These are phyloP conservation scores for Drosophila kohkoa DNA, from an alignment of 1,140 invertebrate genomes.

Conservation along the genomic window DNA sequence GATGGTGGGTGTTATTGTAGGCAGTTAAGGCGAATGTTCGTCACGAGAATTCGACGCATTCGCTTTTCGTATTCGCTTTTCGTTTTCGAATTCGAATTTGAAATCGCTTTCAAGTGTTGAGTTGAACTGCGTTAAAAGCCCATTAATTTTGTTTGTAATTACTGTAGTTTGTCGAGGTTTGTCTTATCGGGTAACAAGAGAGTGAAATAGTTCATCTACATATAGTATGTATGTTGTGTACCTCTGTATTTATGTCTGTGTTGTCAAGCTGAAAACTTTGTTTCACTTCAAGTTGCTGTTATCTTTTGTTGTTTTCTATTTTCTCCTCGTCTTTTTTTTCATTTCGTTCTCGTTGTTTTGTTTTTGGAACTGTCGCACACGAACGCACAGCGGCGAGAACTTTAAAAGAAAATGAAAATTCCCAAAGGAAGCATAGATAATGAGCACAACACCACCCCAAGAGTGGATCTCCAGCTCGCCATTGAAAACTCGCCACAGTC, in stretches of 20 bases:
- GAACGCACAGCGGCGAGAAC: conserved; percentile 72
- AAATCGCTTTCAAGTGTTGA: background rate
- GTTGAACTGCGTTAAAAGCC: conserved; percentile 53
- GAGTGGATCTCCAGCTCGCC: conserved; percentile 10
- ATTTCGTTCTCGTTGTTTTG: background rate
- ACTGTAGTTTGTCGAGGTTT: conserved; percentile 41
- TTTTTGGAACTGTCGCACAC: conserved; percentile 71
- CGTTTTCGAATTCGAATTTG: conserved; percentile 1
- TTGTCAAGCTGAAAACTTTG: background rate
- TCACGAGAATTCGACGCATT: conserved; percentile 54
- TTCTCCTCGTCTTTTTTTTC: background rate
- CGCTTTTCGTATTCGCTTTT: conserved; percentile 9
- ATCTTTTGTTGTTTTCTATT: conserved; percentile 21
- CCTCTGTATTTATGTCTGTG: too few relatives aligned
- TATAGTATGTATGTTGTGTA: background rate
- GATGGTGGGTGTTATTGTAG: conserved; percentile 69
- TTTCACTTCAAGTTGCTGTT: conserved; percentile 12
- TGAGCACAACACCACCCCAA: conserved; percentile 54
- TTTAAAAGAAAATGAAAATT: conserved; percentile 80
- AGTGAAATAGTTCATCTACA: conserved; percentile 14
- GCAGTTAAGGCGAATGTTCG: conserved; percentile 59
- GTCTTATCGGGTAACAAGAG: conserved; percentile 7
- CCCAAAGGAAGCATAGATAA: conserved; percentile 83
- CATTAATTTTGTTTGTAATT: conserved; percentile 63
- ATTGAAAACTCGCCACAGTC: conserved; percentile 54